A percentile compares a stretch with the other conserved stretches of the same genome.
Evolutionary conservation across 2,888 invertebrate genomes (phyloP).

Genomic region (Lycia hirtaria): DNA sequence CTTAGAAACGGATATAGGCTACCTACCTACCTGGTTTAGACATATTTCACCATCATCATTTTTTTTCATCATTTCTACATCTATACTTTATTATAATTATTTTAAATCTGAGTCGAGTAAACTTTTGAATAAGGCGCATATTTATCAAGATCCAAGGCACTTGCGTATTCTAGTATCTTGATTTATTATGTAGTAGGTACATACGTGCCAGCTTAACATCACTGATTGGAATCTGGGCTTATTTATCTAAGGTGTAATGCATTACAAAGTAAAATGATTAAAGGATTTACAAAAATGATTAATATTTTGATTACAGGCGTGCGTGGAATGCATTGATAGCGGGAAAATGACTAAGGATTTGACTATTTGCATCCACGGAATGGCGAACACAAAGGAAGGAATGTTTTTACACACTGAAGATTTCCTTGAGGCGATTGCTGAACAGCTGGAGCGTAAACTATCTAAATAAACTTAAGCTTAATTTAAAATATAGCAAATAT

Average conservation of each 20-base stretch:
- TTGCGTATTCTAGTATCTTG: neutral
- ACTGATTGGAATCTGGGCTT: slow-evolving; percentile 18
- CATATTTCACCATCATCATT: too few relatives aligned
- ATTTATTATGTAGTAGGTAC: slow-evolving; percentile 4
- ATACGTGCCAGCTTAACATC: neutral
- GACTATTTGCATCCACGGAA: slow-evolving; percentile 93
- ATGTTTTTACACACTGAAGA: slow-evolving; percentile 95
- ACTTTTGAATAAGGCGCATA: neutral
- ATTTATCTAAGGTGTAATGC: neutral
- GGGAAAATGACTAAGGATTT: slow-evolving; percentile 96
- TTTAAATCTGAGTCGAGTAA: neutral
- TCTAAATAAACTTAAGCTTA: slow-evolving; percentile 54
- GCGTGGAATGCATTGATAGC: slow-evolving; percentile 92
- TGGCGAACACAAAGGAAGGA: slow-evolving; percentile 91
- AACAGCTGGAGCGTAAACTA: slow-evolving; percentile 87
- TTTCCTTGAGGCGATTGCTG: slow-evolving; percentile 92
- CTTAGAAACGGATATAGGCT: too few relatives aligned
- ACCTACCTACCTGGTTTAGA: too few relatives aligned
- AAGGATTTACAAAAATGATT: slow-evolving; percentile 19
- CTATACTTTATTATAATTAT: too few relatives aligned
- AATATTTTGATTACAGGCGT: slow-evolving; percentile 81
- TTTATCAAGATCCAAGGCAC: neutral
- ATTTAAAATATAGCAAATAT: slow-evolving; percentile 28
- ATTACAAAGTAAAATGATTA: neutral
- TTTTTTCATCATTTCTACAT: too few relatives aligned